Conservation (phyloP, 2,113 vertebrate species). For the Calcarius ornatus region DNA sequence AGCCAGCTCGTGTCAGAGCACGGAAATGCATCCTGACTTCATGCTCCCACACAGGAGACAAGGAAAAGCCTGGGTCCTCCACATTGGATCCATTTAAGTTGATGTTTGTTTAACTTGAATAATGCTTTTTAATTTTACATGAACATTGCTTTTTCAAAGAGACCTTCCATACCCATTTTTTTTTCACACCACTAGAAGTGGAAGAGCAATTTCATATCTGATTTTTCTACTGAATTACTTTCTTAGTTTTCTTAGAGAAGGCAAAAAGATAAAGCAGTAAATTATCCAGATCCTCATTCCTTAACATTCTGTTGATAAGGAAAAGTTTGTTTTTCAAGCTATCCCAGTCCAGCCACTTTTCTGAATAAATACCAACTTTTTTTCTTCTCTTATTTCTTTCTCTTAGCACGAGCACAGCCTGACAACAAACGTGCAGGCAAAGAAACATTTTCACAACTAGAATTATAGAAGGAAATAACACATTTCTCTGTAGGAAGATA, state of each 20-base stretch:
- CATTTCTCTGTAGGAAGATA: background rate
- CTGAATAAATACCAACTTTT: background rate
- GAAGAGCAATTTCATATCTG: conserved; percentile 33
- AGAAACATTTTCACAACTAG: background rate
- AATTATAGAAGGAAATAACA: background rate
- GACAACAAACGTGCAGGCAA: background rate
- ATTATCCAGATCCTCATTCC: background rate
- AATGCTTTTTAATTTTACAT: background rate
- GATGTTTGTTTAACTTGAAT: conserved; percentile 25
- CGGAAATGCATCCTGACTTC: background rate
- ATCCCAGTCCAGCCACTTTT: background rate
- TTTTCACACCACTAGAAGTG: background rate
- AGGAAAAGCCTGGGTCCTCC: background rate
- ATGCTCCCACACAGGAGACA: background rate
- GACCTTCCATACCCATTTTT: background rate
- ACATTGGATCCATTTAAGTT: background rate
- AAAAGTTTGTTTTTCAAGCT: background rate
- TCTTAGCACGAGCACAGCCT: background rate
- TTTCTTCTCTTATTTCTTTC: background rate
- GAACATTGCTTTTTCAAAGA: conserved; percentile 20
- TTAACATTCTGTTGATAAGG: conserved; percentile 5
- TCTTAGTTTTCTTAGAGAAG: conserved; percentile 1
- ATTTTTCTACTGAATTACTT: conserved; percentile 57
- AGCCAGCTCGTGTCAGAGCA: background rate
- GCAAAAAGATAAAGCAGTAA: background rate